Percentiles rank a stretch among this genome's conserved stretches.
Evolutionary conservation across 2,113 vertebrate genomes (phyloP).

Genomic region (Orthonyx spaldingii): DNA sequence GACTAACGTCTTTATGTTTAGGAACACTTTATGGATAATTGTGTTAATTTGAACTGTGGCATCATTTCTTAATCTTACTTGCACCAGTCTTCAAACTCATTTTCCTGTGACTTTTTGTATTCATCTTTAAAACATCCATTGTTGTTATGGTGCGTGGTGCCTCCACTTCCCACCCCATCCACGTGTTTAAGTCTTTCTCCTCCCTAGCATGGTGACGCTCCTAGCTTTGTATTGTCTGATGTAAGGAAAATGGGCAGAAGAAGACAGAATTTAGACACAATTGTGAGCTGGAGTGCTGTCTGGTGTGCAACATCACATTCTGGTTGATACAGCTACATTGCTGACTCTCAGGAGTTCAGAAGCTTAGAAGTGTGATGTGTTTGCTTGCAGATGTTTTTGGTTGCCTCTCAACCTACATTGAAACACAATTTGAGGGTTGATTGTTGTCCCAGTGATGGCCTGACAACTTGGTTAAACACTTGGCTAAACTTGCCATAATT

Average conservation of each 20-base stretch:
- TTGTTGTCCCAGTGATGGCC: not conserved
- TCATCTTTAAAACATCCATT: not conserved
- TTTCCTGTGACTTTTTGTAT: not conserved
- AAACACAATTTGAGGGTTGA: not conserved
- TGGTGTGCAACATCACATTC: not conserved
- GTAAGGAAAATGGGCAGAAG: not conserved
- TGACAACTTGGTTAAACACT: not conserved
- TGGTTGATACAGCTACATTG: not conserved
- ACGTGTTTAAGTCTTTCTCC: not conserved
- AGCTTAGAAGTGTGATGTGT: not conserved
- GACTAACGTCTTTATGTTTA: not conserved
- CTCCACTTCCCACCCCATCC: not conserved
- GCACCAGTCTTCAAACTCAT: not conserved
- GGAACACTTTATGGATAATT: not conserved
- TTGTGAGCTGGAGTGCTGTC: not conserved
- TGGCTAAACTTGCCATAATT: not conserved
- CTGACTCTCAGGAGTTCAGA: not conserved
- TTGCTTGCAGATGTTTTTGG: not conserved
- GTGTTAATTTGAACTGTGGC: not conserved
- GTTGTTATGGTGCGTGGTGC: accelerated
- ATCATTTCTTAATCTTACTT: not conserved
- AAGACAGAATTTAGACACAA: not conserved
- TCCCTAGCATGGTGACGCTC: not conserved
- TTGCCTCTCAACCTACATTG: not conserved
- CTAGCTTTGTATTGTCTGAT: not conserved